Evolutionary conservation across 2,113 vertebrate species (phyloP), one percentile per base, ranked within the genome.

Genomic region (Pachyramphus minor): DNA sequence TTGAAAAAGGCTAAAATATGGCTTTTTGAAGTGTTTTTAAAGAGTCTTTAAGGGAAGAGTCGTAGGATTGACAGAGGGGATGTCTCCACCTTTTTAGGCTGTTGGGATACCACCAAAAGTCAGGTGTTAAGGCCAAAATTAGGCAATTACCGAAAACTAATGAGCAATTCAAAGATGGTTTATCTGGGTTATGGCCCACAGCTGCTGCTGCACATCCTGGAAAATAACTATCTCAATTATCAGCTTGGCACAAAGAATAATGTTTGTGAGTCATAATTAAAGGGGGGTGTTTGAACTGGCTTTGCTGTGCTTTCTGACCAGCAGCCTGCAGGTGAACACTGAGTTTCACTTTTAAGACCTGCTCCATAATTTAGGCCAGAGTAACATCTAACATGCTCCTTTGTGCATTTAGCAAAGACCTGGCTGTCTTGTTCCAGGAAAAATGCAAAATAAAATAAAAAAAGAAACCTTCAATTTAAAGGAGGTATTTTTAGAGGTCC

Each of bases 171-270:
- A 90, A 84, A 89, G 44, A 87, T 47, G 22, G 39, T 21, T 90
- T 60, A 23, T 79, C 55, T 95, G 31, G 37, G 33, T 90, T 94
- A 95, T n/a, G 95, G 89, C 73, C 63, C 86, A 94, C 90, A 98
- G 96, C 96, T 97, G 93, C 68, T 95, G 50, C 50, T 93, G 55
- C 31, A 87, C 44, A 86, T 90, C 42, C 42, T 82, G 64, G 89
- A 95, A 97, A 97, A 95, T 68, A 96, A 96, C 55, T 15, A 37
- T 93, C 85, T 96, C 95, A 87, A 90, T 98, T 97, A 97, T 59
- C 93, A 97, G 35, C 52, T 44, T 97, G 94, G 88, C 92, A 95
- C 53, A 74, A 96, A 90, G 75, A 98, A 69, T 83, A 93, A 96
- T 78, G 68, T 84, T 90, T 90, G 73, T 74, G 75, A 97, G 68